Base-by-base conservation (phyloP, 2,888 invertebrate genomes). In the Nomada fucata region DNA sequence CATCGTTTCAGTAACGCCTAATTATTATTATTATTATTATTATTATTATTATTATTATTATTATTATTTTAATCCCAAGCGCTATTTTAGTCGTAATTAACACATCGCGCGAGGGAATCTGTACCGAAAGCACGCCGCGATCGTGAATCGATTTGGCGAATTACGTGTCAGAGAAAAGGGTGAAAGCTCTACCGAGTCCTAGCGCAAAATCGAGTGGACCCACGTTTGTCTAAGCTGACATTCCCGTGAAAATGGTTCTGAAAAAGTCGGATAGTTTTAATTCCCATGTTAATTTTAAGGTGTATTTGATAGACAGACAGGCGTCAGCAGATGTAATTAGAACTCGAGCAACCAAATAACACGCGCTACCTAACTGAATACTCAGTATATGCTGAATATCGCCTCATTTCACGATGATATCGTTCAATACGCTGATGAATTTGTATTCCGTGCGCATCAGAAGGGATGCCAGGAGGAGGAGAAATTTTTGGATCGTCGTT, bases 311-410 rank as follows among this genome's bases (percentile, higher is more conserved):
- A 80, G 59, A 47, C 68, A 59, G 44, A 20, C 47, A 60, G 57
- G 64, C 52, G 65, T 79, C 79, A 52, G 69, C 71, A 73, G 64
- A 18, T 52, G 55, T 82, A 69, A 76, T 65, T 76, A 75, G 64
- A 82, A 70, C 75, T 74, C 70, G 70, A 55, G 42, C 65, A 70
- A 75, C 79, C 86, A 87, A 87, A 87, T 88, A 87, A 83, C 88
- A 83, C 70, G 64, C 65, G 80, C 53, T 83, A 83, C 61, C 65
- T 84, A 86, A 84, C 74, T 73, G 69, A 75, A 82, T 76, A 79
- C 47, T 73, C 57, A 47, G 36, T 67, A 57, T 53, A 23, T 20
- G 18, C 20, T 65, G 59, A 61, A 52, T 78, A 50, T 44, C 69
- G 65, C 69, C 67, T 57, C 15, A 47, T 18, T 44, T 81, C 63